Percentiles rank a stretch among this genome's conserved stretches.
These are phyloP conservation scores for Arrhopalites spinosus DNA, from an alignment of 2,888 invertebrate species.

Conservation along the genomic window DNA sequence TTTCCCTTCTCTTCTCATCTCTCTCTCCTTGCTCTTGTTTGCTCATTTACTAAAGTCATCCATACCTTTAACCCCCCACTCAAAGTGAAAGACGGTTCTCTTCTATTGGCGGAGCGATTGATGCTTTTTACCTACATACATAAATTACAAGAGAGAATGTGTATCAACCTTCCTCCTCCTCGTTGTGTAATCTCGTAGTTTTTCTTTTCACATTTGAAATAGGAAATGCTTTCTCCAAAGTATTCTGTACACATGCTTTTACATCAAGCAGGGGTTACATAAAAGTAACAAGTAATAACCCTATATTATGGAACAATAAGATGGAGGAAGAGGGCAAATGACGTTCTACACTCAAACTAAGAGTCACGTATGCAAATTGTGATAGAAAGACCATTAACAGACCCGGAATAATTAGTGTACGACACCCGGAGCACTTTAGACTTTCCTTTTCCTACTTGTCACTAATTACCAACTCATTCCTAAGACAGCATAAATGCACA, in stretches of 20 bases:
- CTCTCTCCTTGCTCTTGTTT: constrained; percentile 7
- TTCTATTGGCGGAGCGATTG: constrained; percentile 12
- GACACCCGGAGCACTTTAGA: constrained; percentile 47
- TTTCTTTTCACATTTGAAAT: background rate
- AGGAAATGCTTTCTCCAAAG: background rate
- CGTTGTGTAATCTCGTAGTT: no score
- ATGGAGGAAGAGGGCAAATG: background rate
- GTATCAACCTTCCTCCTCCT: background rate
- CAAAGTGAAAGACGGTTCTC: background rate
- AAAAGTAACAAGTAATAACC: background rate
- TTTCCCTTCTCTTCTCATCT: background rate
- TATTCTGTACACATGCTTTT: constrained; percentile 16
- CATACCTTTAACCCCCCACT: constrained; percentile 16
- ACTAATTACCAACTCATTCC: constrained; percentile 47
- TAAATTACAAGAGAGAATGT: background rate
- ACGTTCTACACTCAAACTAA: constrained; percentile 13
- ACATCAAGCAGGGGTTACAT: background rate
- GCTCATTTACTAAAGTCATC: constrained; percentile 25
- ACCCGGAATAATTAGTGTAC: constrained; percentile 46
- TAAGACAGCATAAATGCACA: constrained; percentile 37
- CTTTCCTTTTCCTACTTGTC: constrained; percentile 39
- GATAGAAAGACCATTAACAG: constrained; percentile 46
- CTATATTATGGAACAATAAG: constrained; percentile 8
- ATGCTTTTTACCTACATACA: constrained; percentile 7
- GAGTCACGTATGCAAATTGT: constrained; percentile 41